Evolutionary conservation across 1,140 invertebrate genomes (phyloP).

Genomic region (Hyphantria cunea): DNA sequence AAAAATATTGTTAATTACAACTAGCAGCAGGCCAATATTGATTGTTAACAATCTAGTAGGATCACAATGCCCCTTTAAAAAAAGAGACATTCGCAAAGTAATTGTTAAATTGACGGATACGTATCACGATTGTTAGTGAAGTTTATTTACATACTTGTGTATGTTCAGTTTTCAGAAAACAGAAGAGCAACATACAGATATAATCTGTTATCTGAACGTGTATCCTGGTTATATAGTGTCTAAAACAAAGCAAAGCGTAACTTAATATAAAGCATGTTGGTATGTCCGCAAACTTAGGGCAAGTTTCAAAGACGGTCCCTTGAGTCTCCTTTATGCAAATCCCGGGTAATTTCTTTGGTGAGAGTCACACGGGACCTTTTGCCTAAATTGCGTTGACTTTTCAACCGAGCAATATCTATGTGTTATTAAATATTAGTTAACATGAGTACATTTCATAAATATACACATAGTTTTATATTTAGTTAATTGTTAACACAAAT

Average conservation of each 20-base stretch:
- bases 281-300: slow-evolving; percentile 54
- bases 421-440: slow-evolving; percentile 39
- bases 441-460: slow-evolving; percentile 34
- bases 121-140: neutral
- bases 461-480: slow-evolving; percentile 15
- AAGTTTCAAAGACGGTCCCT: slow-evolving; percentile 60
- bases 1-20: slow-evolving; percentile 22
- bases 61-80: slow-evolving; percentile 3
- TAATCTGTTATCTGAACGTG: slow-evolving; percentile 31
- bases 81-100: neutral
- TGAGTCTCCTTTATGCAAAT: slow-evolving; percentile 66
- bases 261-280: slow-evolving; percentile 60
- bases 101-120: no score
- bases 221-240: slow-evolving; percentile 38
- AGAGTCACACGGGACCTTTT: slow-evolving; percentile 52
- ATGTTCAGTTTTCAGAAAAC: slow-evolving; percentile 6
- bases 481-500: no score
- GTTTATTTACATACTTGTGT: neutral
- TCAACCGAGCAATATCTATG: slow-evolving; percentile 43
- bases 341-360: slow-evolving; percentile 63
- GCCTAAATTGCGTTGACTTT: slow-evolving; percentile 55
- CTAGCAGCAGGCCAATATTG: slow-evolving; percentile 14
- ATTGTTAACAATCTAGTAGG: slow-evolving; percentile 16
- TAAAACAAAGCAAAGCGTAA: slow-evolving; percentile 51
- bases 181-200: slow-evolving; percentile 6